phyloP scores from a whole-genome alignment of 2,113 vertebrate genomes.

The Brachyhypopomus gauderio region DNA sequence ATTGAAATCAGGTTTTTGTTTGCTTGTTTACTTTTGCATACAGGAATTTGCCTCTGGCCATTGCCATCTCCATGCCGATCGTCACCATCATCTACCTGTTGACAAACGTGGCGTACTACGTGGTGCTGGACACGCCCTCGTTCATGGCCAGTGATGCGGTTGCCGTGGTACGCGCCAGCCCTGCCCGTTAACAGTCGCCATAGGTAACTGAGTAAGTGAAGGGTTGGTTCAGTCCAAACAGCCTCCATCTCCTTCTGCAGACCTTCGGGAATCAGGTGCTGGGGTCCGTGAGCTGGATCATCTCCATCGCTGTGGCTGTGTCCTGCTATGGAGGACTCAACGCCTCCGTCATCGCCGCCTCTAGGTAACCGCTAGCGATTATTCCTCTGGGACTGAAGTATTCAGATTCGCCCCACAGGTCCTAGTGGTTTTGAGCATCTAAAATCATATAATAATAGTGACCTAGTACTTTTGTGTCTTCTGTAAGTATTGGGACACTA shows the following conservation, averaged over 20 bases:
- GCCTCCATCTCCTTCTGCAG: constrained; percentile 61
- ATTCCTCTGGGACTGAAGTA: too few species aligned
- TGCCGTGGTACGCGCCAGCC: constrained; percentile 76
- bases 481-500: too few species aligned
- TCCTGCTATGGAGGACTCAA: constrained; percentile 85
- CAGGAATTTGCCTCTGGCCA: constrained; percentile 84
- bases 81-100: constrained; percentile 82
- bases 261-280: constrained; percentile 78
- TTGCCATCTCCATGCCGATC: constrained; percentile 82
- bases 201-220: neutral
- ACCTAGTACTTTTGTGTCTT: too few species aligned
- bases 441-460: too few species aligned
- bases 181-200: neutral
- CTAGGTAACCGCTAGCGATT: constrained; percentile 66
- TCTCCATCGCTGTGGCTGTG: constrained; percentile 81
- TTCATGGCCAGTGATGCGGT: constrained; percentile 83
- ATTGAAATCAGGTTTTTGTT: neutral
- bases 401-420: too few species aligned
- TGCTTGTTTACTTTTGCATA: constrained; percentile 37
- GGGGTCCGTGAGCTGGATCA: constrained; percentile 78
- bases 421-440: too few species aligned
- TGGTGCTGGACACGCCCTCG: constrained; percentile 79
- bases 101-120: constrained; percentile 85
- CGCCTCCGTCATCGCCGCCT: constrained; percentile 81
- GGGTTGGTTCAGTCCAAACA: neutral